Conservation (phyloP, 2,113 vertebrate genomes). For the Ranitomeya variabilis region DNA sequence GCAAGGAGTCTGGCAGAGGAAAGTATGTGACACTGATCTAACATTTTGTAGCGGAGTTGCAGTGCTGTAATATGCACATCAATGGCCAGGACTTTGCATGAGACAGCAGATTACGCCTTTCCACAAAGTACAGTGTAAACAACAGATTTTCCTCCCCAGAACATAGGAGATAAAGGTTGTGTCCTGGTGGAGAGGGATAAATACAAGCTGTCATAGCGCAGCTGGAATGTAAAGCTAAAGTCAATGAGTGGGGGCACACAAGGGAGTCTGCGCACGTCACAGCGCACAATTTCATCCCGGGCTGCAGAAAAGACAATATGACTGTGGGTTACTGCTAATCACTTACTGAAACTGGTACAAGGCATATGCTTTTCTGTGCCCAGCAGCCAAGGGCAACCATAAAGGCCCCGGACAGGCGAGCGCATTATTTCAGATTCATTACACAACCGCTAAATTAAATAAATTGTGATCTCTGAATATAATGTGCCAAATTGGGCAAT, state of each 20-base stretch:
- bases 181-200: slow-evolving; percentile 47
- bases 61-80: not conserved
- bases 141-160: slow-evolving; percentile 46
- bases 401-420: not conserved
- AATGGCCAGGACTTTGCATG: slow-evolving; percentile 9
- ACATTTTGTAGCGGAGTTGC: not conserved
- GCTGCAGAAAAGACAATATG: slow-evolving; percentile 3
- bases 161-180: slow-evolving; percentile 54
- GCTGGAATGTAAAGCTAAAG: slow-evolving; percentile 45
- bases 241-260: slow-evolving; percentile 21
- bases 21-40: too few species aligned
- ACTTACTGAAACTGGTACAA: slow-evolving; percentile 7
- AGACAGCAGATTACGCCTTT: slow-evolving; percentile 27
- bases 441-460: too few species aligned
- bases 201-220: slow-evolving; percentile 51
- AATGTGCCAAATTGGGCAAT: not conserved
- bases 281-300: not conserved
- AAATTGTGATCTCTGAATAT: not conserved
- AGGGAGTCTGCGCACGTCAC: slow-evolving; percentile 36
- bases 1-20: too few species aligned
- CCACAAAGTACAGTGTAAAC: slow-evolving; percentile 49
- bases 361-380: not conserved
- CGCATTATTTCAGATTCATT: not conserved
- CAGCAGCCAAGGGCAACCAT: not conserved
- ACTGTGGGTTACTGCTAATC: not conserved